phyloP scores from a whole-genome alignment of 2,113 vertebrate genomes.

The Nansenia antarctica region DNA sequence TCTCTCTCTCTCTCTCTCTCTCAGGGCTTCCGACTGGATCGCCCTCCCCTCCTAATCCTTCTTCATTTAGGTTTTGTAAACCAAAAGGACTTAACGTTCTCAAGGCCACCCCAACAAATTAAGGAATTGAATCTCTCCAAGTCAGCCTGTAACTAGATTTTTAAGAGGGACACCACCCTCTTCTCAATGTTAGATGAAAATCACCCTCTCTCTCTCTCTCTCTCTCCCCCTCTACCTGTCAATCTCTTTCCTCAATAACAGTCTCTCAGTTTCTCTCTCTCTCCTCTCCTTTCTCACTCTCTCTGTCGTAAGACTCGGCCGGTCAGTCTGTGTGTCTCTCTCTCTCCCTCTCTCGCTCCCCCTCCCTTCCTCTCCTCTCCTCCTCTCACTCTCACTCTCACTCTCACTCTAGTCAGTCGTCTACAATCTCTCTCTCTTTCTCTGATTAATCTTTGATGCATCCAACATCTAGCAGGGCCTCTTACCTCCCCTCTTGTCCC shows the following conservation, averaged over 20 bases:
- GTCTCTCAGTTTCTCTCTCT: too few species aligned
- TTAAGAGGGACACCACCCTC: background rate
- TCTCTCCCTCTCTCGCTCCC: background rate
- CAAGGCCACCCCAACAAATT: constrained; percentile 7
- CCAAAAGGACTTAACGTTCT: constrained; percentile 19
- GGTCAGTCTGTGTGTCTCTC: background rate
- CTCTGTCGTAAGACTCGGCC: background rate
- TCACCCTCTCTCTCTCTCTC: background rate
- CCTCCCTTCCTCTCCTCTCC: background rate
- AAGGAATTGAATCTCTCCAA: constrained; percentile 5
- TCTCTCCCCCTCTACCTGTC: background rate
- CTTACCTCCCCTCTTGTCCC: too few species aligned
- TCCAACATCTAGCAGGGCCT: too few species aligned
- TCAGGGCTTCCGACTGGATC: constrained; percentile 32
- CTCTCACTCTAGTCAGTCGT: too few species aligned
- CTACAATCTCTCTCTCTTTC: background rate
- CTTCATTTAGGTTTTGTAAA: constrained; percentile 42
- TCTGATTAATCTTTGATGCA: too few species aligned
- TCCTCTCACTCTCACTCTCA: background rate
- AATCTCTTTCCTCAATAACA: background rate
- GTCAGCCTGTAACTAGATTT: constrained; percentile 11
- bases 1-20: too few species aligned
- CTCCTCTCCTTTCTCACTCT: background rate
- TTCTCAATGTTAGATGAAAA: background rate
- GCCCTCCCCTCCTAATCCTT: constrained; percentile 29